phyloP scores from a whole-genome alignment of 1,140 invertebrate species.

The Neodiprion lecontei region DNA sequence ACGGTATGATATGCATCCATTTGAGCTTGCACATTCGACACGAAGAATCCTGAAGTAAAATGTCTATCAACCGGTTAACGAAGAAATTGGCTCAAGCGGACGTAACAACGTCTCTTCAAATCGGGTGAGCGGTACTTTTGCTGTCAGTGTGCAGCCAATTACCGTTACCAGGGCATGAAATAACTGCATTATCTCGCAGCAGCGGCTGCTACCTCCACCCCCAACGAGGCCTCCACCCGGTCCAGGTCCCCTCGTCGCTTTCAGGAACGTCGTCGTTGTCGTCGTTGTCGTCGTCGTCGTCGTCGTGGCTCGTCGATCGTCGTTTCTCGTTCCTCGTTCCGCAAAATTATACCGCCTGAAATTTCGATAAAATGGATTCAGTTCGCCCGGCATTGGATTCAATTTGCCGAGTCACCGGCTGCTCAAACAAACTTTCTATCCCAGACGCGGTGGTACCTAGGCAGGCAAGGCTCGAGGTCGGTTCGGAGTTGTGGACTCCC shows the following conservation, averaged over 20 bases:
- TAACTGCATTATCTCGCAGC: slow-evolving; percentile 59
- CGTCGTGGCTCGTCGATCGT: neutral
- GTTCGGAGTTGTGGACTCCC: too few species aligned
- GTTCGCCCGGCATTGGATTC: slow-evolving; percentile 49
- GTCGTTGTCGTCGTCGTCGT: slow-evolving; percentile 21
- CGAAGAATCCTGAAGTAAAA: neutral
- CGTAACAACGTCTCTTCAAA: slow-evolving; percentile 49
- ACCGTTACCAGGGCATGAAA: slow-evolving; percentile 58
- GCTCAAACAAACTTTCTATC: slow-evolving; percentile 29
- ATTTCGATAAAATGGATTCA: slow-evolving; percentile 55
- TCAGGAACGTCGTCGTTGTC: slow-evolving; percentile 13
- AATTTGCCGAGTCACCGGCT: slow-evolving; percentile 51
- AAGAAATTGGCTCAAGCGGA: slow-evolving; percentile 54
- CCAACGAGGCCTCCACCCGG: slow-evolving; percentile 11
- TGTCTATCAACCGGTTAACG: slow-evolving; percentile 49
- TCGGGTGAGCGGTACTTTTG: slow-evolving; percentile 41
- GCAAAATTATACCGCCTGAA: slow-evolving; percentile 51
- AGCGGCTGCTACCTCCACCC: slow-evolving; percentile 42
- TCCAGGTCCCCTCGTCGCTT: slow-evolving; percentile 8
- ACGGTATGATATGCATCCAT: too few species aligned
- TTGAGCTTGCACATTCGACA: neutral
- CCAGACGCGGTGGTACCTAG: too few species aligned
- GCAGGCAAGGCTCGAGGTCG: too few species aligned
- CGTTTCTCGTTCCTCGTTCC: slow-evolving; percentile 27
- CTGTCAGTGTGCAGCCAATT: slow-evolving; percentile 57